phyloP scores from a whole-genome alignment of 2,888 invertebrate species.

The Cartodere bifasciata region DNA sequence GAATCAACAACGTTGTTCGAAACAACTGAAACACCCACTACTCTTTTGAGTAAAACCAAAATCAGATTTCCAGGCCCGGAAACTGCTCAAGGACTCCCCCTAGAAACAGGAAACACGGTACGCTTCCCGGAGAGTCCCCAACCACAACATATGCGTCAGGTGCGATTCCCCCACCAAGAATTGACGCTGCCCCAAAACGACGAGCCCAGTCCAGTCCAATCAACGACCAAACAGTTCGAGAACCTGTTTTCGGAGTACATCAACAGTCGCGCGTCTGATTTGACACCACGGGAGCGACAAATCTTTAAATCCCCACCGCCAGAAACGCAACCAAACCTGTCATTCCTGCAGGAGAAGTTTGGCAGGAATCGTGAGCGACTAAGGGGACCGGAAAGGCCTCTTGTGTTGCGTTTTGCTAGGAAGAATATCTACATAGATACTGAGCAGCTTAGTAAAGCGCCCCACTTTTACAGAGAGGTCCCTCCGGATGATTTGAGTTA shows the following conservation, averaged over 20 bases:
- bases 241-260: conserved; percentile 6
- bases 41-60: too few relatives aligned
- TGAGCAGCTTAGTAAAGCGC: conserved; percentile 18
- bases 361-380: conserved; percentile 20
- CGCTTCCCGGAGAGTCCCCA: too few relatives aligned
- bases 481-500: conserved; percentile 26
- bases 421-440: conserved; percentile 21
- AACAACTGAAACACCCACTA: too few relatives aligned
- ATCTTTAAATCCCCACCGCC: conserved; percentile 15
- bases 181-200: too few relatives aligned
- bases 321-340: conserved; percentile 23
- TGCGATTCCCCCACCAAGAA: too few relatives aligned
- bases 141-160: too few relatives aligned
- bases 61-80: too few relatives aligned
- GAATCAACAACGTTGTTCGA: background rate
- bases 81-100: too few relatives aligned
- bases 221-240: conserved; percentile 1
- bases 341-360: conserved; percentile 22
- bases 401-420: conserved; percentile 28
- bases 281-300: conserved; percentile 11
- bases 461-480: conserved; percentile 25
- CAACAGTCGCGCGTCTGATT: conserved; percentile 1
- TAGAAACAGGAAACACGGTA: too few relatives aligned
- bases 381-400: conserved; percentile 22
- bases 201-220: background rate